Evolutionary conservation across 2,888 invertebrate species (phyloP).

Genomic region (Hyppa rectilinea): DNA sequence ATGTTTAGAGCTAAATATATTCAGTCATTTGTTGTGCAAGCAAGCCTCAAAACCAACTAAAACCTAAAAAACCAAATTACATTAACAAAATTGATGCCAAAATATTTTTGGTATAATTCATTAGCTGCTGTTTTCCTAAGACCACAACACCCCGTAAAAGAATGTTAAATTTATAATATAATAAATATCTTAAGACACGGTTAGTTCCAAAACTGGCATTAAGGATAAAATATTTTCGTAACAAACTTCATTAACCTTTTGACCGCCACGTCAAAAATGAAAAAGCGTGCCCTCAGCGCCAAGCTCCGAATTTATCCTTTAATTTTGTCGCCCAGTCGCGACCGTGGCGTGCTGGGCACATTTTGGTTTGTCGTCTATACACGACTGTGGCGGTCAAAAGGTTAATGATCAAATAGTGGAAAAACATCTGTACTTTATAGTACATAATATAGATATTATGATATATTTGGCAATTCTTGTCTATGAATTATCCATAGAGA

Average conservation of each 20-base stretch:
- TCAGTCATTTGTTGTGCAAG: background rate
- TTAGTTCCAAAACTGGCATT: constrained; percentile 7
- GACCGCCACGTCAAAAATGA: too few relatives aligned
- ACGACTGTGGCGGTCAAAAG: too few relatives aligned
- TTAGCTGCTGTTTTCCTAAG: background rate
- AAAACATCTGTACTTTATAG: background rate
- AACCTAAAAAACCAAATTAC: background rate
- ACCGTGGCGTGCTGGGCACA: too few relatives aligned
- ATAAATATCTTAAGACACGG: background rate
- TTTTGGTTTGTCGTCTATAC: too few relatives aligned
- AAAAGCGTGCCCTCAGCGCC: too few relatives aligned
- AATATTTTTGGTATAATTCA: constrained; percentile 1
- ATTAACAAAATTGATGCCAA: background rate
- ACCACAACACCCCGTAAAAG: background rate
- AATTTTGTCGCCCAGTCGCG: too few relatives aligned
- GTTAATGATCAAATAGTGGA: background rate
- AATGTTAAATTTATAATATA: background rate
- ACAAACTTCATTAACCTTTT: background rate
- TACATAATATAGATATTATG: background rate
- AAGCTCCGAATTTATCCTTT: too few relatives aligned
- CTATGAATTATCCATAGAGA: background rate
- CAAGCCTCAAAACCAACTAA: background rate
- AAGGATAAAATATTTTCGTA: background rate
- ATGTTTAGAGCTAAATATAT: background rate
- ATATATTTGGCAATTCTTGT: constrained; percentile 22